Evolutionary conservation across 2,113 vertebrate genomes (phyloP).

Genomic region (Macquaria ambigua): DNA sequence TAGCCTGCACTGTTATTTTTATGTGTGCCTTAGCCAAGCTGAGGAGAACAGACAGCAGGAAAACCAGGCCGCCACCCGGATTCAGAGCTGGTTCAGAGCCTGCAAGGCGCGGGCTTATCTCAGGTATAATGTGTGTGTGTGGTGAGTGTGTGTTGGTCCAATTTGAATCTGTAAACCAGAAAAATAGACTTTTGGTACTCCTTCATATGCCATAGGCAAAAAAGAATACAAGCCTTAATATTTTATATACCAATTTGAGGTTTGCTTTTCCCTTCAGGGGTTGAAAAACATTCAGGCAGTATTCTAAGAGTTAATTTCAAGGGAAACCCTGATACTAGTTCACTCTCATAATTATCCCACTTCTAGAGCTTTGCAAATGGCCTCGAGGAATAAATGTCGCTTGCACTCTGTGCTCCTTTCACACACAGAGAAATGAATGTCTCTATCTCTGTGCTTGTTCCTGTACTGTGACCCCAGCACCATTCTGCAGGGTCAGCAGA

Average conservation of each 20-base stretch:
- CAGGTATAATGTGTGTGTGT: constrained; percentile 81
- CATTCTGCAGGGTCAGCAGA: constrained; percentile 86
- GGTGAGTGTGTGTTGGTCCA: constrained; percentile 6
- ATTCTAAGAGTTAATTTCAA: constrained; percentile 63
- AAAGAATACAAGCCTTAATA: constrained; percentile 34
- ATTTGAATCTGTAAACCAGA: constrained; percentile 11
- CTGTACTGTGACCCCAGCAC: constrained; percentile 78
- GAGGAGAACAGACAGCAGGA: constrained; percentile 83
- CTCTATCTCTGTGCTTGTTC: constrained; percentile 65
- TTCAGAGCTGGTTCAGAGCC: constrained; percentile 94
- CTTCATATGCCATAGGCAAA: constrained; percentile 18
- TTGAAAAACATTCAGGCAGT: constrained; percentile 44
- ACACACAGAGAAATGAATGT: constrained; percentile 72
- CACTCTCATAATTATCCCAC: constrained; percentile 71
- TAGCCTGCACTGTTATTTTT: neutral
- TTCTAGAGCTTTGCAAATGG: constrained; percentile 79
- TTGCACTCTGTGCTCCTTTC: constrained; percentile 67
- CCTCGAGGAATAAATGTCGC: constrained; percentile 76
- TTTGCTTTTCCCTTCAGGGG: constrained; percentile 12
- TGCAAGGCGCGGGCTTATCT: constrained; percentile 87
- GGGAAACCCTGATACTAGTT: constrained; percentile 66
- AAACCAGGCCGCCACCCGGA: constrained; percentile 84
- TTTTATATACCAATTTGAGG: constrained; percentile 40
- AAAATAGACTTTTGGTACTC: neutral
- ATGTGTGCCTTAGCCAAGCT: constrained; percentile 77